Percentiles rank a stretch among this genome's conserved stretches.
phyloP scores from a whole-genome alignment of 64 coral and sea anemone genomes.

The Montipora efflorescens region DNA sequence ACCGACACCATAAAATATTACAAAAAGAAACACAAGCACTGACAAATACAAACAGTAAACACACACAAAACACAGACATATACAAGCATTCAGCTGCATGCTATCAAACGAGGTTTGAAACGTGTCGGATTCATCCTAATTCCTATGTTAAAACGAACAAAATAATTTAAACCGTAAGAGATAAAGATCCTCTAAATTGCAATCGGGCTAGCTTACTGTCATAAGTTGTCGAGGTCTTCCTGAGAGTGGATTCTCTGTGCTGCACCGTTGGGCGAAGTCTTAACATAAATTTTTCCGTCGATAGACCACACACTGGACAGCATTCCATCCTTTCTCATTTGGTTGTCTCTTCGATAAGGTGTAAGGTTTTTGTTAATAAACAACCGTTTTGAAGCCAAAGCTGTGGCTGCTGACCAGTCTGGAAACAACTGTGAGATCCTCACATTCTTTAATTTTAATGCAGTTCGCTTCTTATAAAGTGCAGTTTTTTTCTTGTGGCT shows the following conservation, averaged over 20 bases:
- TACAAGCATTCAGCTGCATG: slow-evolving; percentile 6
- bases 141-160: neutral
- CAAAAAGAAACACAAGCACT: neutral
- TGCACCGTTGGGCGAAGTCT: neutral
- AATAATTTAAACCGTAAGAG: neutral
- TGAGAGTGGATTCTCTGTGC: no score
- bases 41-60: neutral
- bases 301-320: neutral
- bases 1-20: neutral
- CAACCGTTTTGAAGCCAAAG: neutral
- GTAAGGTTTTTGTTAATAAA: slow-evolving; percentile 1
- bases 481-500: neutral
- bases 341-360: neutral
- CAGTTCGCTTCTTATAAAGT: neutral
- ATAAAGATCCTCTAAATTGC: neutral
- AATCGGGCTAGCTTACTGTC: neutral
- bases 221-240: neutral
- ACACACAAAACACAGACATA: neutral
- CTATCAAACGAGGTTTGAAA: neutral
- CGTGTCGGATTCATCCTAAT: neutral
- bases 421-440: neutral
- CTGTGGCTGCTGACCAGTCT: neutral
- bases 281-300: neutral
- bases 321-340: neutral
- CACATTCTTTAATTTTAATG: neutral